Evolutionary conservation across 2,797 vertebrate genomes (phyloP).

Genomic region (Chaenodraco wilsoni): DNA sequence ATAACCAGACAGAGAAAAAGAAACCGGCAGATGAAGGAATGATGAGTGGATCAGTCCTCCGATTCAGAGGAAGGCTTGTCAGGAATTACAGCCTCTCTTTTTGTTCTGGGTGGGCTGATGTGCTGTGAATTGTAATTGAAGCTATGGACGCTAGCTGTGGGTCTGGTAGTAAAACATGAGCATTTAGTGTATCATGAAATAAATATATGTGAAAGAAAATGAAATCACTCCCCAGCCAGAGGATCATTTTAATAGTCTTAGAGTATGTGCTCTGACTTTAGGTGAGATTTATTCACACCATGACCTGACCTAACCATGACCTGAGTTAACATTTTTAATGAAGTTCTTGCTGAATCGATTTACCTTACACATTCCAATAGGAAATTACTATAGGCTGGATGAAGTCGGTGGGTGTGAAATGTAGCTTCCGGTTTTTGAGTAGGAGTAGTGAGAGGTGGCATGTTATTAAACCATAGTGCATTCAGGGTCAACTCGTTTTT

Average conservation of each 20-base stretch:
- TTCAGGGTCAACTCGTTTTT: slow-evolving; percentile 53
- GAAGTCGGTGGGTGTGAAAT: slow-evolving; percentile 5
- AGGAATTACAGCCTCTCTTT: slow-evolving; percentile 55
- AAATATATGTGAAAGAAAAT: slow-evolving; percentile 32
- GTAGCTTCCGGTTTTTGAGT: slow-evolving; percentile 15
- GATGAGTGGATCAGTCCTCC: slow-evolving; percentile 53
- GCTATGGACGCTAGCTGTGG: slow-evolving; percentile 12
- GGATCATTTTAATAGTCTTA: slow-evolving; percentile 22
- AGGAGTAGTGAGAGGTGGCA: slow-evolving; percentile 27
- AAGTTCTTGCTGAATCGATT: slow-evolving; percentile 11
- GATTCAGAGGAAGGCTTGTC: slow-evolving; percentile 40
- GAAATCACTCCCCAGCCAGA: slow-evolving; percentile 26
- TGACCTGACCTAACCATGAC: neutral
- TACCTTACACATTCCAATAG: neutral
- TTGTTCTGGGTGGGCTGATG: slow-evolving; percentile 31
- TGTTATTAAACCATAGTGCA: slow-evolving; percentile 48
- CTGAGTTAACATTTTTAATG: slow-evolving; percentile 7
- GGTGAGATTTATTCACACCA: slow-evolving; percentile 13
- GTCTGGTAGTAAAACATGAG: slow-evolving; percentile 41
- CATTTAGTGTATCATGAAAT: slow-evolving; percentile 32
- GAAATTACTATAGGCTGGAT: slow-evolving; percentile 8
- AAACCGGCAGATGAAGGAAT: slow-evolving; percentile 40
- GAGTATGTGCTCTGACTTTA: slow-evolving; percentile 1
- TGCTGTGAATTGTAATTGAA: slow-evolving; percentile 48
- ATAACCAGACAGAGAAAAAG: slow-evolving; percentile 48